These are phyloP conservation scores for Anguilla megastoma DNA, from an alignment of 2,797 vertebrate genomes.

Conservation along the genomic window DNA sequence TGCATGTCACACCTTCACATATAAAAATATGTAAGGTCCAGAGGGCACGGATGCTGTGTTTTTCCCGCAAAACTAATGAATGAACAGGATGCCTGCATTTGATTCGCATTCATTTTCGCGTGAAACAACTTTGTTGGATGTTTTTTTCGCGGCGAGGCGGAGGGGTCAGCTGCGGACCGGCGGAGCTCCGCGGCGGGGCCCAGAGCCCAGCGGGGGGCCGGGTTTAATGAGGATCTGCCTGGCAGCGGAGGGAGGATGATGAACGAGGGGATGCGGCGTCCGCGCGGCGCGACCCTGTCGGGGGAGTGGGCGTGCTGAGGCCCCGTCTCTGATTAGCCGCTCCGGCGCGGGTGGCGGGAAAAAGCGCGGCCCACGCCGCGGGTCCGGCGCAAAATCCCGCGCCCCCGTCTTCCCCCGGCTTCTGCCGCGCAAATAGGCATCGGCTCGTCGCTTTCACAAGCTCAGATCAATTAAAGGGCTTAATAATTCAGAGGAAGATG, in stretches of 20 bases:
- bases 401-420: background rate
- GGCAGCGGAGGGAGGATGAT: background rate
- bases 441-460: background rate
- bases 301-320: constrained; percentile 12
- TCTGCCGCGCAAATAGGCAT: background rate
- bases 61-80: background rate
- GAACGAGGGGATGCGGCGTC: background rate
- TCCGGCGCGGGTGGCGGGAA: background rate
- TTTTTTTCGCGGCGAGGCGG: background rate
- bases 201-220: background rate
- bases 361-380: background rate
- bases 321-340: constrained; percentile 3
- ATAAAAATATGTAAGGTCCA: background rate
- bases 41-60: background rate
- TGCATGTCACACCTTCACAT: background rate
- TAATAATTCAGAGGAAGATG: background rate
- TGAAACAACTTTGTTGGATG: background rate
- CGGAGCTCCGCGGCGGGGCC: background rate
- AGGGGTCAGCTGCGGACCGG: background rate
- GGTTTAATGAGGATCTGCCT: background rate
- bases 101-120: background rate
- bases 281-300: background rate
- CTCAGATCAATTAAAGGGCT: background rate
- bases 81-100: background rate
- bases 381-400: background rate